phyloP scores from a whole-genome alignment of 2,113 vertebrate species.

The Anas platyrhynchos region DNA sequence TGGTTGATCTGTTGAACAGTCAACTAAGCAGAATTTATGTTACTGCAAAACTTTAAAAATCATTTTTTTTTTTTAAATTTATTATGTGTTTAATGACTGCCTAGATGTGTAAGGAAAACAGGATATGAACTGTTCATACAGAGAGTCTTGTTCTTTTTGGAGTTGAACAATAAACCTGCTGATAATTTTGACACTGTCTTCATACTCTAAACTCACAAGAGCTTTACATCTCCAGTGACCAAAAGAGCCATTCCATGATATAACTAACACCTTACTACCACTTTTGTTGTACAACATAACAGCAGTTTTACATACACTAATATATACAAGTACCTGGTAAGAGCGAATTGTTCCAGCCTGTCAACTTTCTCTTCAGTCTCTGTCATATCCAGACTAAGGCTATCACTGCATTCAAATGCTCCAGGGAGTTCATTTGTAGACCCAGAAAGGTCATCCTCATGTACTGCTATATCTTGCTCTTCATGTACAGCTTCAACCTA shows the following conservation, averaged over 20 bases:
- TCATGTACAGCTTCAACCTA: conserved; percentile 80
- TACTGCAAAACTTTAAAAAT: background rate
- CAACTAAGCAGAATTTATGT: background rate
- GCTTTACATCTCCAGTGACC: background rate
- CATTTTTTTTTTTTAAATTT: no score
- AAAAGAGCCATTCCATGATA: background rate
- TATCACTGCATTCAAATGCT: conserved; percentile 83
- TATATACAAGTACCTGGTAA: conserved; percentile 81
- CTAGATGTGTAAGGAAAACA: background rate
- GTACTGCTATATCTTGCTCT: conserved; percentile 80
- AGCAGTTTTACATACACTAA: background rate
- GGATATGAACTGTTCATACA: background rate
- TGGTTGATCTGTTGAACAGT: background rate
- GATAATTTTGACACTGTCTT: background rate
- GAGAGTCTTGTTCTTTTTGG: background rate
- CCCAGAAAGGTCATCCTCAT: conserved; percentile 85
- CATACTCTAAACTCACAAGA: background rate
- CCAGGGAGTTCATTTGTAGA: conserved; percentile 85
- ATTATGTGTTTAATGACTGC: background rate
- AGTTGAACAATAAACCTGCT: background rate
- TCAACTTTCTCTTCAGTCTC: conserved; percentile 82
- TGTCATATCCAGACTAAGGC: conserved; percentile 82
- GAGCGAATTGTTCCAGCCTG: conserved; percentile 81
- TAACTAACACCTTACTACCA: background rate
- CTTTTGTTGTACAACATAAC: background rate